A percentile compares a stretch with the other conserved stretches of the same genome.
These are phyloP conservation scores for Bucco capensis DNA, from an alignment of 2,113 vertebrate species.

Conservation along the genomic window DNA sequence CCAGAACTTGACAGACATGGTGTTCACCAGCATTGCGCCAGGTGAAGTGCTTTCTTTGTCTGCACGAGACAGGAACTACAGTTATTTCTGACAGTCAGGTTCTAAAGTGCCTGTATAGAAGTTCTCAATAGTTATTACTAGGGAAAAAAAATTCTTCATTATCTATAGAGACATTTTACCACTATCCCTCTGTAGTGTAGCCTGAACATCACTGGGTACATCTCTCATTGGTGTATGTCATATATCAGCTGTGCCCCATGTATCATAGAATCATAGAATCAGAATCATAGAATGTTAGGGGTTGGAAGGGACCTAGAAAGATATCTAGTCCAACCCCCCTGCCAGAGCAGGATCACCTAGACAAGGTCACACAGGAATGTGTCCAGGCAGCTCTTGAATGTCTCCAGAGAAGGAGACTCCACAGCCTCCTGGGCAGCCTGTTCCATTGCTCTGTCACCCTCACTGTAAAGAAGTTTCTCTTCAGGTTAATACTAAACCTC, in stretches of 20 bases:
- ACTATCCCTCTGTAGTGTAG: background rate
- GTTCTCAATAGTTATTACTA: background rate
- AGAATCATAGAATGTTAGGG: no score
- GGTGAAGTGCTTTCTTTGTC: background rate
- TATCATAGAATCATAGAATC: no score
- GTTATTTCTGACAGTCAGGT: background rate
- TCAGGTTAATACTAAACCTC: no score
- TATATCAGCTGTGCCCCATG: fast-evolving
- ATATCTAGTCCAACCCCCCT: no score
- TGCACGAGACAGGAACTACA: background rate
- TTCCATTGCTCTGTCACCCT: no score
- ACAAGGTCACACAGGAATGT: no score
- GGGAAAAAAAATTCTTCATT: background rate
- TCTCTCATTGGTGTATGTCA: background rate
- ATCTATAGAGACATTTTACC: background rate
- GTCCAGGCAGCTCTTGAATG: no score
- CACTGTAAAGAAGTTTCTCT: no score
- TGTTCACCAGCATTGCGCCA: background rate
- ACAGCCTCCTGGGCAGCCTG: no score
- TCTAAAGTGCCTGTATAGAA: background rate
- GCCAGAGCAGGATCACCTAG: no score
- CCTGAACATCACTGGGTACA: background rate
- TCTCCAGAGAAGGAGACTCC: no score
- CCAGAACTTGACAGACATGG: background rate
- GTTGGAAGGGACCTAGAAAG: no score